Evolutionary conservation across 1,140 invertebrate species (phyloP), one percentile per base, ranked within the genome.

Genomic region (Drosophila ficusphila): DNA sequence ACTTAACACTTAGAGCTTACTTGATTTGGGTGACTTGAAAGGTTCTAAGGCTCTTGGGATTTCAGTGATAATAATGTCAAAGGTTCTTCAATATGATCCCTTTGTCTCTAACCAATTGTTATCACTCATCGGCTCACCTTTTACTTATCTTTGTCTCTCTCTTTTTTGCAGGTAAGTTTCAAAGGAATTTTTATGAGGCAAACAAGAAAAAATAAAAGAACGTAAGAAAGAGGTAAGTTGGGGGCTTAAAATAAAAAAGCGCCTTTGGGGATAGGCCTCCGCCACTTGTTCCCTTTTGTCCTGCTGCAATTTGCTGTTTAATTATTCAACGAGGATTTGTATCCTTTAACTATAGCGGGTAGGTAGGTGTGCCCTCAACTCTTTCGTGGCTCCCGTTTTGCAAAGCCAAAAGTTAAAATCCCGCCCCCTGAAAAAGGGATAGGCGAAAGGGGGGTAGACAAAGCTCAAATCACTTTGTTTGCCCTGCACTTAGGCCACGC

Each of bases 301-400:
- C 60, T 67, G 76, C 76, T 81, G 71, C 76, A 81, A 79, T 81
- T 79, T 81, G 48, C 52, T 56, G 71, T 64, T 74, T 74, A 83
- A 83, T 83, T 82, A 83, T 78, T 74, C 60, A 82, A 68, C 67
- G 62, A 72, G 49, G 49, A 52, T 76, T 69, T 69, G 72, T 67
- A 42, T 57, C 39, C 41, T 72, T 72, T 72, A 71, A 79, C 76
- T 73, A 69, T 72, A 62, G 48, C 56, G 52, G 52, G 25, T 54
- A 18, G 11, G 14, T 2, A 9, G 4, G 7, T n/a, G n/a, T n/a
- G n/a, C n/a, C 12, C 4, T 5, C 6, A 14, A 7, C 29, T 21
- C n/a, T 14, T 56, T 60, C 12, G 23, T 19, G 9, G 25, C 34
- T 29, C 36, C 4, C 29, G 6, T 46, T 18, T 46, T 39, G 16